Conservation (phyloP, 2,888 invertebrate species). For the Drosophila demipolita region DNA sequence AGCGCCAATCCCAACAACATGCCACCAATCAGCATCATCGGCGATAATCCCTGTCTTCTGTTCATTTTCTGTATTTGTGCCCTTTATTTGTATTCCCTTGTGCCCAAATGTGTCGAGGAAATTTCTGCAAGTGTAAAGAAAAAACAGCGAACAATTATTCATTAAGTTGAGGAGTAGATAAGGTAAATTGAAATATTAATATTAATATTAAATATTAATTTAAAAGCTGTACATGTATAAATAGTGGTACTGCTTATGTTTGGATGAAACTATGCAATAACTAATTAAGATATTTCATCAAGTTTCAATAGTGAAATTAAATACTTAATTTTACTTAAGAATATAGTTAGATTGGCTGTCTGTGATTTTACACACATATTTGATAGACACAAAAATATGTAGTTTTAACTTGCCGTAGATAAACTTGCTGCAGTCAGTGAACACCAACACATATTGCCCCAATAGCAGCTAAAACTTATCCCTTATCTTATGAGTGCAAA, state of each 20-base stretch:
- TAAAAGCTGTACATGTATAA: neutral
- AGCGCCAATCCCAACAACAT: conserved; percentile 46
- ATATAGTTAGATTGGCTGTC: neutral
- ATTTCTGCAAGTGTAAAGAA: conserved; percentile 37
- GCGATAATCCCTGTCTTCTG: conserved; percentile 44
- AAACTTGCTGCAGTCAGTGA: neutral
- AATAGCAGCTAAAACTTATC: conserved; percentile 13
- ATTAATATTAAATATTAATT: no score
- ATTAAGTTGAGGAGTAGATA: neutral
- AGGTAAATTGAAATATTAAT: no score
- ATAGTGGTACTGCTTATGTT: neutral
- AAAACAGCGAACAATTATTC: neutral
- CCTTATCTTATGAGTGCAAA: conserved; percentile 3
- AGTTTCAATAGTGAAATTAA: neutral
- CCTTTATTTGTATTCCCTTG: conserved; percentile 40
- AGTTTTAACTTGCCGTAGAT: neutral
- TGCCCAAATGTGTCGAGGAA: conserved; percentile 36
- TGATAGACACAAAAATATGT: neutral
- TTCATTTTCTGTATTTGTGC: conserved; percentile 16
- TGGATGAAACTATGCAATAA: neutral
- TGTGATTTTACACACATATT: neutral
- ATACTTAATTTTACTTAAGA: neutral
- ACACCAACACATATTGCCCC: neutral
- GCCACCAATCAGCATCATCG: conserved; percentile 15
- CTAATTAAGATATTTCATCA: neutral